Evolutionary conservation across 1,140 invertebrate genomes (phyloP).

Genomic region (Condylostylus longicornis): DNA sequence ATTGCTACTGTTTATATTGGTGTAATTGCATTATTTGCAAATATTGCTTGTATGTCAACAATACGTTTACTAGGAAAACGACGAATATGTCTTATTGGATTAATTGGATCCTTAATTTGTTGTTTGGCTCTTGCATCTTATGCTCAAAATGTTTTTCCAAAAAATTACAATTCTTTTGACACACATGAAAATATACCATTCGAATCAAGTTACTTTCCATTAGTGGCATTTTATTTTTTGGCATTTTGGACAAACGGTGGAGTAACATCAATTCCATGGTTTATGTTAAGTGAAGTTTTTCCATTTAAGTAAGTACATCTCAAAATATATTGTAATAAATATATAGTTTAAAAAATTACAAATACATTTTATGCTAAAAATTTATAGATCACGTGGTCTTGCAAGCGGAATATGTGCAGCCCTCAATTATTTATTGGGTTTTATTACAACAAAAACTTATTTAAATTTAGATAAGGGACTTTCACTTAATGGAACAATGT

Average conservation of each 20-base stretch:
- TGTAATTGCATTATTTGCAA: constrained; percentile 2
- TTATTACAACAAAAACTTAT: constrained; percentile 47
- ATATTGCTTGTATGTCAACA: constrained; percentile 10
- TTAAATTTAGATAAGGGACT: constrained; percentile 35
- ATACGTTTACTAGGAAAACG: constrained; percentile 26
- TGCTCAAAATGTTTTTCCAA: background rate
- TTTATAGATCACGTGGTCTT: constrained; percentile 36
- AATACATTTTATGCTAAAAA: no score
- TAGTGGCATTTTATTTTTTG: constrained; percentile 9
- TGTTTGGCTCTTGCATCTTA: constrained; percentile 2
- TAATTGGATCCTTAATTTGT: background rate
- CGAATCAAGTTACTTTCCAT: constrained; percentile 6
- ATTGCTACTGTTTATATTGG: constrained; percentile 27
- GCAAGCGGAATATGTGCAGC: constrained; percentile 42
- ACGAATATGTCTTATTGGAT: constrained; percentile 32
- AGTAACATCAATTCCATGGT: constrained; percentile 30
- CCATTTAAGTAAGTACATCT: constrained; percentile 20
- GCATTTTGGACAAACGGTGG: constrained; percentile 10
- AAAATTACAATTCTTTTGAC: constrained; percentile 4
- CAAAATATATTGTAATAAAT: no score
- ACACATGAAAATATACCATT: background rate
- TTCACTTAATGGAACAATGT: constrained; percentile 42
- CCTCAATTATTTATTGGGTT: constrained; percentile 42
- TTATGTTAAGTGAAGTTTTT: constrained; percentile 36
- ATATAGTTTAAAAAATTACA: background rate